Evolutionary conservation across 2,888 invertebrate genomes (phyloP).

Genomic region (Tiliacea aurago): DNA sequence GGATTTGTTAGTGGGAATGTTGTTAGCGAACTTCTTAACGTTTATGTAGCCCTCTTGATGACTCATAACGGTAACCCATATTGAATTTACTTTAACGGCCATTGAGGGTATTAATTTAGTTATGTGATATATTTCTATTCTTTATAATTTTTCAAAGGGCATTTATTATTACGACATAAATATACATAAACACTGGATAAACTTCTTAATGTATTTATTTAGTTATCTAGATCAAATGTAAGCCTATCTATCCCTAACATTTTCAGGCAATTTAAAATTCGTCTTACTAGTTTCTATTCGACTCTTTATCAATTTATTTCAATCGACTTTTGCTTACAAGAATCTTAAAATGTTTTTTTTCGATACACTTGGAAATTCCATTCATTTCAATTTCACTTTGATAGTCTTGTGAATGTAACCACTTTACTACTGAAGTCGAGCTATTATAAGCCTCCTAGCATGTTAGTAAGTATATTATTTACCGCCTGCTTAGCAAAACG

Average conservation of each 20-base stretch:
- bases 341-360: background rate
- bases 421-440: slow-evolving; percentile 2
- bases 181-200: background rate
- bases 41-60: slow-evolving; percentile 7
- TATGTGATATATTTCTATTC: background rate
- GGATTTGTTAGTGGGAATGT: slow-evolving; percentile 30
- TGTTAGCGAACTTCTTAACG: slow-evolving; percentile 14
- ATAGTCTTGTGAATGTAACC: slow-evolving; percentile 10
- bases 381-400: slow-evolving; percentile 16
- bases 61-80: background rate
- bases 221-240: background rate
- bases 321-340: background rate
- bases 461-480: slow-evolving; percentile 27
- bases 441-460: slow-evolving; percentile 22
- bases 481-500: slow-evolving; percentile 5
- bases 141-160: no score
- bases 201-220: background rate
- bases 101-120: background rate
- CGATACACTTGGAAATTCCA: background rate
- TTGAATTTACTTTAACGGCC: background rate
- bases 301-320: background rate
- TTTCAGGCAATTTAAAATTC: background rate
- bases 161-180: background rate
- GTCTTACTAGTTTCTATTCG: background rate
- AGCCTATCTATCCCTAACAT: background rate